Conservation (phyloP, 2,888 invertebrate genomes). For the Spisula subtruncata region DNA sequence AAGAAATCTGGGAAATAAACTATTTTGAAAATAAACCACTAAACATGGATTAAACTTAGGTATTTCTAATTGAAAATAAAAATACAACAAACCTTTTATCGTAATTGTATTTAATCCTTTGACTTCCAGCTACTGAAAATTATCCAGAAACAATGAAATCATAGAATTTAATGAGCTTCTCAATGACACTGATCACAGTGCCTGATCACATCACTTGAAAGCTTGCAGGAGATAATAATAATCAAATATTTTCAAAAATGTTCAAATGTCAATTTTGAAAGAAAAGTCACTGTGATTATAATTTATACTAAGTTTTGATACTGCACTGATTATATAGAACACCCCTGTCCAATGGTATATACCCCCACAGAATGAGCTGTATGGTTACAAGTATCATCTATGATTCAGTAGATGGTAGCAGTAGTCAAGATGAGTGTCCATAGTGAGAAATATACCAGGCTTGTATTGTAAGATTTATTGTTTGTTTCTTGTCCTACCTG, state of each 20-base stretch:
- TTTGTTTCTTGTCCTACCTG: not conserved
- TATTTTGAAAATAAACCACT: too few species aligned
- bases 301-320: too few species aligned
- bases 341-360: not conserved
- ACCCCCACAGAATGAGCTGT: not conserved
- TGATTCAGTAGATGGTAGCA: slow-evolving; percentile 1
- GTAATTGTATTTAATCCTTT: not conserved
- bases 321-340: not conserved
- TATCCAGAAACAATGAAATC: slow-evolving; percentile 8
- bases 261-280: not conserved
- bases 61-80: too few species aligned
- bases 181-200: not conserved
- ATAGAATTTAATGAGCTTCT: not conserved
- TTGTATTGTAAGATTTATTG: not conserved
- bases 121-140: not conserved
- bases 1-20: too few species aligned
- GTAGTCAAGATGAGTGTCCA: slow-evolving; percentile 4
- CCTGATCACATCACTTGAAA: not conserved
- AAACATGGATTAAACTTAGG: too few species aligned
- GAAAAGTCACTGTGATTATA: too few species aligned
- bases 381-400: not conserved
- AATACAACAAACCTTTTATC: not conserved
- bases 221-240: slow-evolving; percentile 16
- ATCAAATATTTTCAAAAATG: slow-evolving; percentile 8
- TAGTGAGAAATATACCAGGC: slow-evolving; percentile 5